Percentiles rank a stretch among this genome's conserved stretches.
Evolutionary conservation across 2,888 invertebrate species (phyloP).

Genomic region (Polymixis flavicincta): DNA sequence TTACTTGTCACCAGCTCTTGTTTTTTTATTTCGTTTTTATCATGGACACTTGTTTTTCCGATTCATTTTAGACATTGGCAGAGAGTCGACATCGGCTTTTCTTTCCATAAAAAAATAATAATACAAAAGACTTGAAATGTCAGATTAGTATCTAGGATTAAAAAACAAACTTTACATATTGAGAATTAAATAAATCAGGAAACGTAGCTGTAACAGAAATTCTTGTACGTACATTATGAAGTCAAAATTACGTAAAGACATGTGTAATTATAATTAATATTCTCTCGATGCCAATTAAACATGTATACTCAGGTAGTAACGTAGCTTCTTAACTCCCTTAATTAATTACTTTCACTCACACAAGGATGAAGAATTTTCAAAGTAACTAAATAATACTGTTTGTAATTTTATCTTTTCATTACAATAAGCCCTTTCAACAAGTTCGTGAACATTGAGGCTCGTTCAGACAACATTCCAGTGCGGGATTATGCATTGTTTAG

Average conservation of each 20-base stretch:
- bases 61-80: too few species aligned
- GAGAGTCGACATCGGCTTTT: too few species aligned
- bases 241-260: neutral
- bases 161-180: too few species aligned
- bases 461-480: slow-evolving; percentile 39
- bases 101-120: too few species aligned
- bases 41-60: too few species aligned
- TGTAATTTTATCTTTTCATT: slow-evolving; percentile 59
- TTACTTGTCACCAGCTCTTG: too few species aligned
- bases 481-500: slow-evolving; percentile 48
- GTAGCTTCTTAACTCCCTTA: slow-evolving; percentile 30
- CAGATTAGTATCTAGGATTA: too few species aligned
- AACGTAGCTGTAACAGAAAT: slow-evolving; percentile 6
- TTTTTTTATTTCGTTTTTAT: too few species aligned
- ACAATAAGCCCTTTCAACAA: slow-evolving; percentile 58
- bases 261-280: slow-evolving; percentile 18
- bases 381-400: slow-evolving; percentile 46
- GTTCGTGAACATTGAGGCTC: slow-evolving; percentile 43
- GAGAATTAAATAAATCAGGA: neutral
- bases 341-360: slow-evolving; percentile 55
- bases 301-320: slow-evolving; percentile 1
- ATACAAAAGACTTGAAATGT: too few species aligned
- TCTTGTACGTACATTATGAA: neutral
- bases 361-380: slow-evolving; percentile 37
- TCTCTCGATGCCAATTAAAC: slow-evolving; percentile 10